Conservation (phyloP, 2,113 vertebrate genomes). For the Clinocottus analis region DNA sequence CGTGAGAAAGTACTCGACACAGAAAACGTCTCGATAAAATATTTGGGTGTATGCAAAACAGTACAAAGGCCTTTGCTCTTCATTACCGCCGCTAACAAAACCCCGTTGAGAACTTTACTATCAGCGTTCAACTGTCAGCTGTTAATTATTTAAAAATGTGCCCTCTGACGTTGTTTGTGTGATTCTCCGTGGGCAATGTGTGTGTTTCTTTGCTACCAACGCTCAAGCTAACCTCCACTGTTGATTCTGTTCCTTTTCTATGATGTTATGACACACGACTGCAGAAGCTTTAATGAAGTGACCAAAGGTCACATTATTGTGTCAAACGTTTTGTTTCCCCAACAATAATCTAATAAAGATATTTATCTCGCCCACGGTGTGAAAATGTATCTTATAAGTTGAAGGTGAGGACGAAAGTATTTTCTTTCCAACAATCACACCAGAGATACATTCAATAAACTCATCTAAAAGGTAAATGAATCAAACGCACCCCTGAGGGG, state of each 20-base stretch:
- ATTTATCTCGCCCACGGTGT: background rate
- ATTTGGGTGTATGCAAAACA: too few relatives aligned
- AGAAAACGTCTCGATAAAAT: background rate
- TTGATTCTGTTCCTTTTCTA: too few relatives aligned
- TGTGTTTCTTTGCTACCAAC: background rate
- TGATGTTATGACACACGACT: background rate
- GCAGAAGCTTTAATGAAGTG: constrained; percentile 17
- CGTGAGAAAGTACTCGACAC: background rate
- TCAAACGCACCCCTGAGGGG: background rate
- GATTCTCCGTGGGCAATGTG: background rate
- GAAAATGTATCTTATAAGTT: background rate
- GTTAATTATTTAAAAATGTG: background rate
- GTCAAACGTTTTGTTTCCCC: background rate
- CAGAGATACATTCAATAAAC: background rate
- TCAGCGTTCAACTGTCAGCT: background rate
- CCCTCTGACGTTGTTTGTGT: background rate
- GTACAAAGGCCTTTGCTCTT: background rate
- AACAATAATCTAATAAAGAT: background rate
- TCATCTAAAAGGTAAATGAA: constrained; percentile 35
- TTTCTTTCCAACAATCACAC: background rate
- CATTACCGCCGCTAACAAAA: background rate
- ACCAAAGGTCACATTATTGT: constrained; percentile 1
- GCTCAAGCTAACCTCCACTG: background rate
- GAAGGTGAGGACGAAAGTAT: background rate
- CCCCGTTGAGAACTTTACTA: background rate